These are phyloP conservation scores for Calliphora vomitoria DNA, from an alignment of 2,888 invertebrate genomes.

Conservation along the genomic window DNA sequence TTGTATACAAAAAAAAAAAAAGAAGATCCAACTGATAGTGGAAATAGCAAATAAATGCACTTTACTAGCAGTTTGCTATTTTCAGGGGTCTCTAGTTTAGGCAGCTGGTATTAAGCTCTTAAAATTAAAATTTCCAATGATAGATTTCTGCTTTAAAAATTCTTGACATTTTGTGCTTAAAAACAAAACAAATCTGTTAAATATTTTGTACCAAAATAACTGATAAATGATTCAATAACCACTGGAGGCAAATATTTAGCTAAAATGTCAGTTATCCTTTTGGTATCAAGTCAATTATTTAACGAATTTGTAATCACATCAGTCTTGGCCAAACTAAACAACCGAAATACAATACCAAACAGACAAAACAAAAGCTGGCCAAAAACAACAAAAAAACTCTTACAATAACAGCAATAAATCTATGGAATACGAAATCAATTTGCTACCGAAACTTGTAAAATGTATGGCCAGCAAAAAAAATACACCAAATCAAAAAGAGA, in stretches of 20 bases:
- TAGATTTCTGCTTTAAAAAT: conserved; percentile 13
- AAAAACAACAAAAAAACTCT: conserved; percentile 39
- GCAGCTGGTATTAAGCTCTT: too few relatives aligned
- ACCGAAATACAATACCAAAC: conserved; percentile 33
- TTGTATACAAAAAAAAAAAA: background rate
- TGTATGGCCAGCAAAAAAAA: conserved; percentile 40
- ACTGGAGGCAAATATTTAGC: conserved; percentile 67
- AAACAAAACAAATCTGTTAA: conserved; percentile 8
- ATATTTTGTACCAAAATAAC: conserved; percentile 16
- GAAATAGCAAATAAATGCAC: background rate
- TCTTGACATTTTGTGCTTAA: conserved; percentile 23
- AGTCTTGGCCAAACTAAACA: conserved; percentile 54
- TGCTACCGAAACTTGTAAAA: conserved; percentile 73
- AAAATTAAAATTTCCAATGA: background rate
- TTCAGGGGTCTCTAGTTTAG: too few relatives aligned
- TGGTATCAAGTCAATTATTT: conserved; percentile 73
- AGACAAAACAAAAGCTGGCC: conserved; percentile 52
- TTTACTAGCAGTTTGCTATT: too few relatives aligned
- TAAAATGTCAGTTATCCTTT: conserved; percentile 74
- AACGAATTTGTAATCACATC: conserved; percentile 73
- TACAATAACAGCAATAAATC: conserved; percentile 61
- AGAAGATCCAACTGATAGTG: conserved; percentile 54
- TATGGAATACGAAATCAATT: conserved; percentile 74
- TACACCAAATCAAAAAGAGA: conserved; percentile 9
- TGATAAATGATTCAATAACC: conserved; percentile 55